Conservation (phyloP, 2,888 invertebrate genomes). For the Drosophila melanosoma region DNA sequence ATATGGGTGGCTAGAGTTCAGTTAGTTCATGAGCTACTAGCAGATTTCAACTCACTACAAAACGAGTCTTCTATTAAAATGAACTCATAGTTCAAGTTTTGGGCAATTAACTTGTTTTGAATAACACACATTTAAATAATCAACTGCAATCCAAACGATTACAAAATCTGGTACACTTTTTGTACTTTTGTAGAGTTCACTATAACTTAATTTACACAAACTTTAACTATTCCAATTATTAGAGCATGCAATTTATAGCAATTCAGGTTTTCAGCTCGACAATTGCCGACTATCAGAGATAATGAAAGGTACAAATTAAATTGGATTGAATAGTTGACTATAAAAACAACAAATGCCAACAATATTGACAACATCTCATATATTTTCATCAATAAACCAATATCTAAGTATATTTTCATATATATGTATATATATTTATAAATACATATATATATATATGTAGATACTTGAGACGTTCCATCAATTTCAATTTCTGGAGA, state of each 20-base stretch:
- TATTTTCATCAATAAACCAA: conserved; percentile 44
- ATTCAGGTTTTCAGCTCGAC: conserved; percentile 17
- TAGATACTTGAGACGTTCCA: conserved; percentile 39
- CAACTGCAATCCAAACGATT: conserved; percentile 8
- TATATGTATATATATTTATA: neutral
- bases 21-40: neutral
- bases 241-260: conserved; percentile 14
- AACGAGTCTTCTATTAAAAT: neutral
- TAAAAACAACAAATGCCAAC: conserved; percentile 13
- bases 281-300: neutral
- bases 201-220: conserved; percentile 20
- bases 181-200: conserved; percentile 13
- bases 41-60: neutral
- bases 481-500: conserved; percentile 48
- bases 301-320: conserved; percentile 14
- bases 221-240: conserved; percentile 28
- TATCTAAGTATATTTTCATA: neutral
- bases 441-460: neutral
- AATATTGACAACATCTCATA: conserved; percentile 46
- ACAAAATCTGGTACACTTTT: conserved; percentile 2
- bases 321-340: conserved; percentile 9
- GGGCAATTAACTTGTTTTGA: conserved; percentile 1
- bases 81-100: neutral
- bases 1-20: neutral
- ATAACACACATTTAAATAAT: neutral